Evolutionary conservation across 2,797 vertebrate species (phyloP), one percentile per base, ranked within the genome.

Genomic region (Esox masquinongy): DNA sequence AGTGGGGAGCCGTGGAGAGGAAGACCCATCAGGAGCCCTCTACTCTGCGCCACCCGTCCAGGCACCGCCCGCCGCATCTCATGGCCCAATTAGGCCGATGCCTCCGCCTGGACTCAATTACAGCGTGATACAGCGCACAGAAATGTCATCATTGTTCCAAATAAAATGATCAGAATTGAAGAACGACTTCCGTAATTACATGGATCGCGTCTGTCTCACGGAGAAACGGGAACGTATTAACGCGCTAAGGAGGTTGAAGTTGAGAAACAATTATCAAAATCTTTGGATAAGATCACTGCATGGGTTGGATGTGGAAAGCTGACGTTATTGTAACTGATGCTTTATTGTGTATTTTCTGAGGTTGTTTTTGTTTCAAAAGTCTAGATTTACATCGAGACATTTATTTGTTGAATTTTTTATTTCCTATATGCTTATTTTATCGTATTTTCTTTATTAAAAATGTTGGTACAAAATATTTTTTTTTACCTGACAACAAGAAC

Each of bases 81-180:
- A 93, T 94, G 89, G 92, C 90, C 93, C 95, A 96, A 97, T 98
- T 98, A 97, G 93, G 94, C 94, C 92, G 91, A 91, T 95, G 95
- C 94, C 95, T 96, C 94, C 95, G 96, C 94, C 95, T 95, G 96
- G 90, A 95, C 96, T 93, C 95, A 94, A 95, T 95, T 95, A 95
- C 94, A 95, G 95, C 96, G 95, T 98, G 96, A 97, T 97, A 95
- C 95, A 96, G 95, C 93, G 95, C 94, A 96, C 96, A 94, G 95
- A 95, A 95, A 94, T 95, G 95, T 97, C 97, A 99, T 98, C 97
- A 98, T 95, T 94, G 94, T 93, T 94, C 95, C 95, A 98, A 98
- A 99, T 97, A 98, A 97, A 99, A 99, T 98, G 98, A 99, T 98
- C 96, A 97, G 96, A 96, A 96, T 96, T 98, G 96, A 97, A 97